Evolutionary conservation across 1,140 invertebrate species (phyloP).

Genomic region (Cydia pomonella): DNA sequence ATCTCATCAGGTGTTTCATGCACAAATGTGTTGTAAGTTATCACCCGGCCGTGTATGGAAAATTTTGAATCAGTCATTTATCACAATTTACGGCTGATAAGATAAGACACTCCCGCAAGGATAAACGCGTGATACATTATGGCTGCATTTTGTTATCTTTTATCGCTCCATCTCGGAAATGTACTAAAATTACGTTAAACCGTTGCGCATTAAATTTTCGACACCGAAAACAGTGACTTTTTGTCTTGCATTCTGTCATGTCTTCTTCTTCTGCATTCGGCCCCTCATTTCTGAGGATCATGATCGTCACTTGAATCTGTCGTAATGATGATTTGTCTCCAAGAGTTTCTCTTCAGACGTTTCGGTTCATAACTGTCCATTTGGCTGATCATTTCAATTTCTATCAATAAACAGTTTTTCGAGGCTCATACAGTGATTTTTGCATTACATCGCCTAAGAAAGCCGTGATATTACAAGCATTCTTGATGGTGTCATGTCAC

Average conservation of each 20-base stretch:
- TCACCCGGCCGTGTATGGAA: neutral
- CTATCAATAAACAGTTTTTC: too few species aligned
- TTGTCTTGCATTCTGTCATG: too few species aligned
- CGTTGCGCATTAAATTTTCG: conserved; percentile 1
- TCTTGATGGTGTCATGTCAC: too few species aligned
- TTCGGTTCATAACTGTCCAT: too few species aligned
- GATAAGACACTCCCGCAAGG: neutral
- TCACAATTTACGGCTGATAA: conserved; percentile 1
- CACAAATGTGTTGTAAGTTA: conserved; percentile 7
- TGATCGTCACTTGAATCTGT: neutral
- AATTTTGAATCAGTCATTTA: conserved; percentile 1
- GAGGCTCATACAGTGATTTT: too few species aligned
- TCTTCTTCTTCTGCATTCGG: neutral
- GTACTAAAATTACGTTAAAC: conserved; percentile 12
- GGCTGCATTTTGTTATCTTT: conserved; percentile 10
- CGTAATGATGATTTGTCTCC: too few species aligned
- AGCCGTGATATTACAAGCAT: too few species aligned
- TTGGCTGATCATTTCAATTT: too few species aligned
- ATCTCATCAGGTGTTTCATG: conserved; percentile 1
- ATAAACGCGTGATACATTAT: neutral
- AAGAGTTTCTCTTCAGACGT: too few species aligned
- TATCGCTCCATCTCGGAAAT: conserved; percentile 13
- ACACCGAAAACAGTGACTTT: neutral
- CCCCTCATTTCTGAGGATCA: neutral
- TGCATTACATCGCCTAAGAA: too few species aligned